Conservation (phyloP, 2,113 vertebrate genomes). For the Ctenodactylus gundi region DNA sequence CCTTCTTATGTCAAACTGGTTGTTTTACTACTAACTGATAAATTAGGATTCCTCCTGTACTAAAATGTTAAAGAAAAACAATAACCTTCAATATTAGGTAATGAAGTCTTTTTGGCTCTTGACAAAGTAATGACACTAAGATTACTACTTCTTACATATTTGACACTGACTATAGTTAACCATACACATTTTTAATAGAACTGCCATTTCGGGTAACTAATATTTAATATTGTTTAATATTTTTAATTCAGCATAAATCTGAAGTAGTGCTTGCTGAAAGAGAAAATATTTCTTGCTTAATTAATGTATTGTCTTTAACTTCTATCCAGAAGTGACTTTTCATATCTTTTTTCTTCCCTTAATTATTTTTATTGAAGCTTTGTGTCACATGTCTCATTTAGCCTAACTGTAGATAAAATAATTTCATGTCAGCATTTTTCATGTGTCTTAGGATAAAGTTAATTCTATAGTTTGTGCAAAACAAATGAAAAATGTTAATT, state of each 20-base stretch:
- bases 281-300: not conserved
- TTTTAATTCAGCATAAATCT: not conserved
- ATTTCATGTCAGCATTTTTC: not conserved
- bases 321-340: not conserved
- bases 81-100: not conserved
- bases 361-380: not conserved
- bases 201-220: not conserved
- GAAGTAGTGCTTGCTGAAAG: not conserved
- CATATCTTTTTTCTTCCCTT: not conserved
- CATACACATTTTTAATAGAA: not conserved
- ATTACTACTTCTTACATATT: not conserved
- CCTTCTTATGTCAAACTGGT: not conserved
- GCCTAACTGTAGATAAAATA: not conserved
- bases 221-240: not conserved
- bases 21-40: not conserved
- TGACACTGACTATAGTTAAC: not conserved
- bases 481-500: not conserved
- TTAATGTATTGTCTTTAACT: not conserved
- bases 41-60: not conserved
- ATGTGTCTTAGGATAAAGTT: not conserved
- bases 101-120: not conserved
- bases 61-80: not conserved
- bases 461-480: conserved; percentile 26
- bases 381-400: not conserved
- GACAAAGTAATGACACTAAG: not conserved